Conservation (phyloP, 2,888 invertebrate species). For the Callinectes sapidus region DNA sequence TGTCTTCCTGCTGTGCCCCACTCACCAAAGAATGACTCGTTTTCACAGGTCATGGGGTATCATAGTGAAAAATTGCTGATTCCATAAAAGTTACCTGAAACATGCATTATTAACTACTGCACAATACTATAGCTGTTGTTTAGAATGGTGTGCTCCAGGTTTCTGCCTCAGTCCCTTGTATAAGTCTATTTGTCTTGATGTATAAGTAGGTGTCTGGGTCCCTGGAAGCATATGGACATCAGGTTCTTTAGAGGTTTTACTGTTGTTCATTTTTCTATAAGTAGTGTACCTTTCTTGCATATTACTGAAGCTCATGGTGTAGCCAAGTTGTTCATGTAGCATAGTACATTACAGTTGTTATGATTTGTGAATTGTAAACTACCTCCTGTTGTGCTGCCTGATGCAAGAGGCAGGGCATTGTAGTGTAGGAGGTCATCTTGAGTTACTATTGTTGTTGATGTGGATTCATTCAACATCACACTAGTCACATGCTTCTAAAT, state of each 20-base stretch:
- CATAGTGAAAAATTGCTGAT: neutral
- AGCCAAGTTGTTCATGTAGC: neutral
- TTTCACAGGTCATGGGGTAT: neutral
- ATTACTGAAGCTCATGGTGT: neutral
- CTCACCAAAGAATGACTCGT: too few species aligned
- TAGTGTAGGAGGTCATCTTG: neutral
- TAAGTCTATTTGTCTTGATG: too few species aligned
- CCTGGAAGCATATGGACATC: neutral
- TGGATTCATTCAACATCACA: neutral
- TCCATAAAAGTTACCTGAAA: too few species aligned
- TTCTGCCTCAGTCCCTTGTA: too few species aligned
- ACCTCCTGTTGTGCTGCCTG: neutral
- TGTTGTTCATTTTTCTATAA: too few species aligned
- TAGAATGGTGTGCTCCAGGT: too few species aligned
- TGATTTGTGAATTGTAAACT: neutral
- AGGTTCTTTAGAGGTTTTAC: too few species aligned
- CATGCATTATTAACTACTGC: too few species aligned
- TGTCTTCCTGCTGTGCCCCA: too few species aligned
- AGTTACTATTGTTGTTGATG: neutral
- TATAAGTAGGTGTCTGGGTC: neutral
- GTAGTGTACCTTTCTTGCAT: neutral
- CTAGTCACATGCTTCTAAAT: neutral
- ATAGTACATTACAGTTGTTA: neutral
- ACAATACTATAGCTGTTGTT: too few species aligned
- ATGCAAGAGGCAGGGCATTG: neutral